Conservation (phyloP, 2,113 vertebrate genomes). For the Buteo buteo region DNA sequence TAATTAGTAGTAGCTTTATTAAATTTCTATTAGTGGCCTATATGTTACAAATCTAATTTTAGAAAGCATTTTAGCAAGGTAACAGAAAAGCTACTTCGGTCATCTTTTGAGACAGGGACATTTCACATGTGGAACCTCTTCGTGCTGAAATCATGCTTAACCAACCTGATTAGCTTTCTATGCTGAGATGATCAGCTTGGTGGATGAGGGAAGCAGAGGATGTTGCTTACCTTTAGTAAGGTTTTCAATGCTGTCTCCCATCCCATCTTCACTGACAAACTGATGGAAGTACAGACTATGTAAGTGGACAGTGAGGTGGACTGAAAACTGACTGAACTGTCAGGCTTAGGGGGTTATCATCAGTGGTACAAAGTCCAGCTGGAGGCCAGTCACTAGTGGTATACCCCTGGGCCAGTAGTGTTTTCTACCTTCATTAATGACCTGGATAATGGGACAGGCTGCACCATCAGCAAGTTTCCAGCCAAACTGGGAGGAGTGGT, state of each 20-base stretch:
- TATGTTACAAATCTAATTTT: neutral
- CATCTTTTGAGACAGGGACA: neutral
- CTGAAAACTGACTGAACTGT: neutral
- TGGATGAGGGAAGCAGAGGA: neutral
- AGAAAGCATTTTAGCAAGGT: neutral
- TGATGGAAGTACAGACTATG: neutral
- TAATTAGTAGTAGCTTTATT: neutral
- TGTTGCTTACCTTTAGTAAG: neutral
- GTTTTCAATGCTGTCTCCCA: neutral
- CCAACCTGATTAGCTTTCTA: neutral
- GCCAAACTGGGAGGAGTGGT: neutral
- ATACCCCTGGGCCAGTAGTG: neutral
- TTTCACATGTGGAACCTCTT: fast-evolving
- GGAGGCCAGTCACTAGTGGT: neutral
- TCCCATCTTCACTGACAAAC: neutral
- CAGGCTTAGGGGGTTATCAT: neutral
- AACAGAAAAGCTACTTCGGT: neutral
- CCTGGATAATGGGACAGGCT: neutral
- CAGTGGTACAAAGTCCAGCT: neutral
- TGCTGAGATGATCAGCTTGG: neutral
- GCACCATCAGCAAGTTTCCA: neutral
- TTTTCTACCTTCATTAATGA: neutral
- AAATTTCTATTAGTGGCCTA: neutral
- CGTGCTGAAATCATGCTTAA: neutral
- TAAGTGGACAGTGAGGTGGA: neutral